Percentiles rank a stretch among this genome's conserved stretches.
These are phyloP conservation scores for Dallia pectoralis DNA, from an alignment of 2,797 vertebrate species.

Conservation along the genomic window DNA sequence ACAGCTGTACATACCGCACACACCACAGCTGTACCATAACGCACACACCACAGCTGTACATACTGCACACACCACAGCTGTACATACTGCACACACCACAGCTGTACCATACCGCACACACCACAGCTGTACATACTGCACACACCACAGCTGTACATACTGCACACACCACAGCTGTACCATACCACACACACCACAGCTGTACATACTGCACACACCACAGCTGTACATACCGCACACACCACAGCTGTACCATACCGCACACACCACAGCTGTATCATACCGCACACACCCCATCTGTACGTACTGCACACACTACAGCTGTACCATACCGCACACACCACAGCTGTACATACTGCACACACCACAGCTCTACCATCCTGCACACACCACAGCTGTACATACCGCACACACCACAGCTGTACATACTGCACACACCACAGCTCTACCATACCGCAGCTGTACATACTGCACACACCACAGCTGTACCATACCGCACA, in stretches of 20 bases:
- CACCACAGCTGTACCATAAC: too few relatives aligned
- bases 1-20: too few relatives aligned
- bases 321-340: not conserved
- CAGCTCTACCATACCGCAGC: too few relatives aligned
- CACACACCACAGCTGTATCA: conserved; percentile 19
- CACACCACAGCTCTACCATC: too few relatives aligned
- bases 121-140: conserved; percentile 16
- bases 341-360: conserved; percentile 30
- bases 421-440: conserved; percentile 1
- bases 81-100: too few relatives aligned
- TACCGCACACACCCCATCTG: conserved; percentile 14
- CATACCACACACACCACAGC: conserved; percentile 14
- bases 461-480: not conserved
- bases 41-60: conserved; percentile 19
- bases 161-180: too few relatives aligned
- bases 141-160: conserved; percentile 24
- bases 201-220: conserved; percentile 1
- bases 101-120: not conserved
- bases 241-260: not conserved
- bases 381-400: conserved; percentile 16
- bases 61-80: conserved; percentile 15
- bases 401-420: conserved; percentile 15
- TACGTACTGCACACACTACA: too few relatives aligned
- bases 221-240: too few relatives aligned
- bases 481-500: too few relatives aligned